Conservation (phyloP, 2,113 vertebrate species). For the Microcebus tavaratra region DNA sequence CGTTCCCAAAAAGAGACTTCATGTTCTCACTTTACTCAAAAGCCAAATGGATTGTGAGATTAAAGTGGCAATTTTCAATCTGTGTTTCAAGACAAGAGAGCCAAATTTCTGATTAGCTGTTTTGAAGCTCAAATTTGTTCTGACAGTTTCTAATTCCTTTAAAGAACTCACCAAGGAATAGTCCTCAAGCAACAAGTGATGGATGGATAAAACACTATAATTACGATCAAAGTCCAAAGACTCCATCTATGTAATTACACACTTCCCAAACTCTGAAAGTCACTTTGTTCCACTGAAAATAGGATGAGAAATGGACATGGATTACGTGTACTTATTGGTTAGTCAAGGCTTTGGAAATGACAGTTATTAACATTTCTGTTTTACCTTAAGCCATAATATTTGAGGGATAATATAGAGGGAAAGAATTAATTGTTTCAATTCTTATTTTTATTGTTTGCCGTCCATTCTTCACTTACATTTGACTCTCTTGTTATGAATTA, state of each 20-base stretch:
- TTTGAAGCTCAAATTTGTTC: conserved; percentile 73
- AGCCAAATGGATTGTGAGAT: conserved; percentile 63
- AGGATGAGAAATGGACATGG: conserved; percentile 66
- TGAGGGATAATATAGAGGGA: conserved; percentile 43
- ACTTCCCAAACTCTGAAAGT: conserved; percentile 68
- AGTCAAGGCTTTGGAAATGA: conserved; percentile 73
- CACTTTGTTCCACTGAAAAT: conserved; percentile 77
- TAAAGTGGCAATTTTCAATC: conserved; percentile 72
- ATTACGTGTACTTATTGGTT: conserved; percentile 69
- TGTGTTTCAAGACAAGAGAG: conserved; percentile 66
- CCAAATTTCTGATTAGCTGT: conserved; percentile 69
- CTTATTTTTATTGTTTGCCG: conserved; percentile 31
- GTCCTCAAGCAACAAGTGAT: conserved; percentile 77
- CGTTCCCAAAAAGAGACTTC: conserved; percentile 40
- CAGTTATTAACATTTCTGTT: conserved; percentile 72
- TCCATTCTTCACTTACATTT: not conserved
- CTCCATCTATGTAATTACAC: conserved; percentile 70
- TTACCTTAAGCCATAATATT: conserved; percentile 67
- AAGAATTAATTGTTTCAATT: conserved; percentile 52
- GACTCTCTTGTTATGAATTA: not conserved
- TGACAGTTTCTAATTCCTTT: conserved; percentile 71
- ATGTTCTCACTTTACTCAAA: conserved; percentile 55
- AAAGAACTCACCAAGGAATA: conserved; percentile 60
- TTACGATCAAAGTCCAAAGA: conserved; percentile 78
- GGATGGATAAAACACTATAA: conserved; percentile 74